Evolutionary conservation across 2,113 vertebrate species (phyloP), one percentile per base, ranked within the genome.

Genomic region (Solenodon paradoxus): DNA sequence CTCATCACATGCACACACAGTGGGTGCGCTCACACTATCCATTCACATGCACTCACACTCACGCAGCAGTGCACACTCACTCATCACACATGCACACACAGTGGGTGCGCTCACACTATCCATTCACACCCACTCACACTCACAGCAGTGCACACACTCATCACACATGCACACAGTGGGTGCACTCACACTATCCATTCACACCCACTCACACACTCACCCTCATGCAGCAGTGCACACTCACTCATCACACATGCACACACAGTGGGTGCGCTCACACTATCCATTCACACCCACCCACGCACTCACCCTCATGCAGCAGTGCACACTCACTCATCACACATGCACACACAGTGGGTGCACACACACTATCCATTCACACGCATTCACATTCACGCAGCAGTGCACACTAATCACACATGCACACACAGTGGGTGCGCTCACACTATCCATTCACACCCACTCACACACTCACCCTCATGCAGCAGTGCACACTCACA

Each of bases 401-500:
- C n/a, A n/a, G n/a, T 49, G 12, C 17, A 22, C 11, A 26, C 7
- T 47, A 9, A 26, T n/a, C n/a, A n/a, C 2, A 19, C 7, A 1
- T 38, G 2, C 45, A 9, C 35, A 15, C n/a, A 28, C 66, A 20
- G n/a, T n/a, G n/a, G n/a, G n/a, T n/a, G n/a, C n/a, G n/a, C n/a
- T n/a, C n/a, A n/a, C n/a, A n/a, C n/a, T n/a, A n/a, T n/a, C n/a
- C n/a, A 8, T 7, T 9, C 19, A 38, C 66, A 55, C 51, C 5
- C 11, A 35, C 3, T 4, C 16, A 47, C 17, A 28, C 55, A 28
- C 40, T 7, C 78, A 15, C 64, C n/a, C 64, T 7, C n/a, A 9
- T 12, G 9, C 22, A 47, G 9, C 61, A 38, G 4, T 9, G 2
- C 32, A 1, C 9, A 7, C 45, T 13, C 1, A 0, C 30, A 15